Conservation (phyloP, 2,888 invertebrate species). For the Mimas tiliae region DNA sequence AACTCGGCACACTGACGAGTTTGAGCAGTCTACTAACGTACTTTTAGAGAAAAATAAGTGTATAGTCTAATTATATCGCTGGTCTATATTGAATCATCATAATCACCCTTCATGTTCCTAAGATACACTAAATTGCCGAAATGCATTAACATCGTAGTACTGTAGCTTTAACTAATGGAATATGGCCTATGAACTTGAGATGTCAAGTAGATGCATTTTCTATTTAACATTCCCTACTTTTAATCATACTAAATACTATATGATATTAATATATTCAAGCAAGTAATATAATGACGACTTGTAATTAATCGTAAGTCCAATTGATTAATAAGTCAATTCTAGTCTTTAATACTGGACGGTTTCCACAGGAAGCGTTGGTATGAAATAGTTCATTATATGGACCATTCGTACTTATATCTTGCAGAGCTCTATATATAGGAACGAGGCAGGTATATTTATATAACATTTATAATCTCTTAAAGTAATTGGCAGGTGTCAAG, state of each 20-base stretch:
- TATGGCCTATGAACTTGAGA: neutral
- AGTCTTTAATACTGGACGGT: neutral
- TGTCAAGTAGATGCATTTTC: neutral
- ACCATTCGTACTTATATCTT: neutral
- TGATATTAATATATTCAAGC: neutral
- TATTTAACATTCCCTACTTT: conserved; percentile 3
- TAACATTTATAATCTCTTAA: neutral
- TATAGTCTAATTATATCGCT: too few species aligned
- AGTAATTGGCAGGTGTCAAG: conserved; percentile 12
- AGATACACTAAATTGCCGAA: too few species aligned
- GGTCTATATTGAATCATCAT: too few species aligned
- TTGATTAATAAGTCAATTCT: neutral
- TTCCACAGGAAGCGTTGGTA: neutral
- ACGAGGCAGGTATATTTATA: neutral
- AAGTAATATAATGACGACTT: neutral
- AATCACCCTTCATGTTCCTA: too few species aligned
- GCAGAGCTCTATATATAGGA: neutral
- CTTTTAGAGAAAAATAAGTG: too few species aligned
- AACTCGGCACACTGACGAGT: too few species aligned
- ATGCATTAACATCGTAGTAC: too few species aligned
- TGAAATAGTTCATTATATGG: neutral
- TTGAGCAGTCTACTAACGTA: too few species aligned
- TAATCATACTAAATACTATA: neutral
- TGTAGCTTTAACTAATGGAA: neutral
- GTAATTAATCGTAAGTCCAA: neutral